These are phyloP conservation scores for Bagarius yarrelli DNA, from an alignment of 2,113 vertebrate genomes.

Conservation along the genomic window DNA sequence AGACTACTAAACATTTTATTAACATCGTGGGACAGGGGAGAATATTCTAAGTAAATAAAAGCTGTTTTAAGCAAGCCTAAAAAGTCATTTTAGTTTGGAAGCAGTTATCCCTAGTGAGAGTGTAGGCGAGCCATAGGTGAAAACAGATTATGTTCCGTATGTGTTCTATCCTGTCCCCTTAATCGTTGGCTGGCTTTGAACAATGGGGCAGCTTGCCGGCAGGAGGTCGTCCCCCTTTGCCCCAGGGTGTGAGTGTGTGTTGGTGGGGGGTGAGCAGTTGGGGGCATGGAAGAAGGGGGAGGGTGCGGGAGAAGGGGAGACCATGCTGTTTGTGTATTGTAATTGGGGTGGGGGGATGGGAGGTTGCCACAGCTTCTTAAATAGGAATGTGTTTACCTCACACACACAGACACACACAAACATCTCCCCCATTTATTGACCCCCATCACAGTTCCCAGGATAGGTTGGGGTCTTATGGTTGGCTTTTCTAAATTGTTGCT, in stretches of 20 bases:
- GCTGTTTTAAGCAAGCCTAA: background rate
- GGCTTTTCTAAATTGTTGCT: conserved; percentile 36
- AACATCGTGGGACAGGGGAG: background rate
- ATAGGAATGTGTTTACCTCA: conserved; percentile 53
- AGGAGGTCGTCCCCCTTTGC: conserved; percentile 53
- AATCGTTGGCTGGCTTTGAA: conserved; percentile 47
- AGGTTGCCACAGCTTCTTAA: conserved; percentile 41
- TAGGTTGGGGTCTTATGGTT: conserved; percentile 30
- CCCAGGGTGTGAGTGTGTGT: conserved; percentile 46
- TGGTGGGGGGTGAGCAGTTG: conserved; percentile 42
- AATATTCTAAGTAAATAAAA: background rate
- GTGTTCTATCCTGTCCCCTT: conserved; percentile 48
- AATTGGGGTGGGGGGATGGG: conserved; percentile 41
- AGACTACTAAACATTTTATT: background rate
- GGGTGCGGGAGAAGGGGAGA: background rate
- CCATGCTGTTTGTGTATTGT: conserved; percentile 53
- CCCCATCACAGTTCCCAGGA: conserved; percentile 48
- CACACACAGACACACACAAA: conserved; percentile 29
- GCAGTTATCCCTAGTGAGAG: conserved; percentile 27
- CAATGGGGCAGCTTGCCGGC: conserved; percentile 55
- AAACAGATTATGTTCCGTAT: conserved; percentile 53
- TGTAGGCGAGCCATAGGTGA: conserved; percentile 38
- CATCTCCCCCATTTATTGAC: conserved; percentile 37
- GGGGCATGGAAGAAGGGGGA: conserved; percentile 35
- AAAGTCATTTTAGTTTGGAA: conserved; percentile 9